Percentiles rank a stretch among this genome's conserved stretches.
phyloP scores from a whole-genome alignment of 2,113 vertebrate genomes.

The Mesocricetus auratus region DNA sequence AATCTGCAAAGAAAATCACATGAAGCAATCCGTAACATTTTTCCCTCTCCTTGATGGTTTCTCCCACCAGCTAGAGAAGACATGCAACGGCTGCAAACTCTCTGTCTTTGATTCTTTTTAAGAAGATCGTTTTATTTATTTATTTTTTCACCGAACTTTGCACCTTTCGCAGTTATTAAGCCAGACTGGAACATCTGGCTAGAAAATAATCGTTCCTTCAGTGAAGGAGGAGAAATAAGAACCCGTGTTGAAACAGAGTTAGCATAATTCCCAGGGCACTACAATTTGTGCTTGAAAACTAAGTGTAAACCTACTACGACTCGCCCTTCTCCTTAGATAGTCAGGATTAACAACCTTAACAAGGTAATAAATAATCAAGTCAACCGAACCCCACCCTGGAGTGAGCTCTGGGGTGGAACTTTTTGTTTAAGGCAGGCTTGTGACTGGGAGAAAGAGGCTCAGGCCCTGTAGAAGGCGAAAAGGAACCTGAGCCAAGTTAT shows the following conservation, averaged over 20 bases:
- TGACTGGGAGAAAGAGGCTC: background rate
- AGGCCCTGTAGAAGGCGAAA: background rate
- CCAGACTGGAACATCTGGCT: background rate
- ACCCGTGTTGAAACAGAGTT: background rate
- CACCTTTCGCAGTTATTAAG: constrained; percentile 33
- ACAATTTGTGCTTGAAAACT: background rate
- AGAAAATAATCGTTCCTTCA: background rate
- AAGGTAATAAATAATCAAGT: background rate
- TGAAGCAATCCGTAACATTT: background rate
- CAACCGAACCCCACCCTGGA: background rate
- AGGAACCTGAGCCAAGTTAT: background rate
- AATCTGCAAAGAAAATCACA: constrained; percentile 28
- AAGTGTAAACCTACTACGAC: constrained; percentile 1
- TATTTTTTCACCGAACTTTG: constrained; percentile 52
- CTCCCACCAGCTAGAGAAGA: background rate
- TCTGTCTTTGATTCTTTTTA: constrained; percentile 13
- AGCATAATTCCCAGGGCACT: background rate
- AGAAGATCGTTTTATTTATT: constrained; percentile 45
- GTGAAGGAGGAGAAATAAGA: background rate
- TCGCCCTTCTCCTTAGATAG: background rate
- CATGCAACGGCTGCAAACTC: constrained; percentile 40
- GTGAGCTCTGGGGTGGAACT: background rate
- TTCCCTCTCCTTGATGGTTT: background rate
- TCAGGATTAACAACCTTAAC: background rate
- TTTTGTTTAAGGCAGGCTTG: background rate